Percentiles rank a stretch among this genome's conserved stretches.
These are phyloP conservation scores for Pristionchus maxplancki DNA, from an alignment of 2,888 invertebrate species.

Conservation along the genomic window DNA sequence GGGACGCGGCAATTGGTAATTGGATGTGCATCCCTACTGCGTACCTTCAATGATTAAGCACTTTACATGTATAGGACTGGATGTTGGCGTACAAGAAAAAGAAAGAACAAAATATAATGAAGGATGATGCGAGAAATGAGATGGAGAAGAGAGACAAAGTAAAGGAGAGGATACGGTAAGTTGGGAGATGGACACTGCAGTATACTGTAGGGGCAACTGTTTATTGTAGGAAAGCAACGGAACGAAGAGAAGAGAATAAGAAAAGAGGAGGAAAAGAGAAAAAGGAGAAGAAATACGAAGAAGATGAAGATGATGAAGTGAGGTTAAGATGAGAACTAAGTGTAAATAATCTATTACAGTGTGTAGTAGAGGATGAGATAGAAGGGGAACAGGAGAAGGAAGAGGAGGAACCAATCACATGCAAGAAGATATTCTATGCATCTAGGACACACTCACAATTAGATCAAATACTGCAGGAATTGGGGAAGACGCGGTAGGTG, in stretches of 20 bases:
- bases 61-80: constrained; percentile 52
- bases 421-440: constrained; percentile 87
- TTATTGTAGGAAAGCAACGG: constrained; percentile 54
- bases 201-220: constrained; percentile 18
- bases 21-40: too few relatives aligned
- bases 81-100: constrained; percentile 55
- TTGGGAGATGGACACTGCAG: constrained; percentile 46
- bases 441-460: constrained; percentile 97
- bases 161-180: constrained; percentile 29
- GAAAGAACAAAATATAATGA: constrained; percentile 51
- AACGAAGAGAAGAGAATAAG: constrained; percentile 54
- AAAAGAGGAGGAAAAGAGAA: constrained; percentile 55
- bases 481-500: constrained; percentile 10
- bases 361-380: constrained; percentile 55
- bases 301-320: constrained; percentile 45
- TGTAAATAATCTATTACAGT: background rate
- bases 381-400: constrained; percentile 31
- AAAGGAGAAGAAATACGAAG: constrained; percentile 56
- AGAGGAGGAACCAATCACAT: constrained; percentile 54
- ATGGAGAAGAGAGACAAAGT: constrained; percentile 53
- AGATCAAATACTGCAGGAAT: constrained; percentile 87
- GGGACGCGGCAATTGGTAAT: too few relatives aligned
- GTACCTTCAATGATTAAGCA: background rate
- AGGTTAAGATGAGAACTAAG: background rate
- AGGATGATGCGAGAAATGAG: constrained; percentile 54